phyloP scores from a whole-genome alignment of 2,113 vertebrate genomes.

The Nerophis ophidion region DNA sequence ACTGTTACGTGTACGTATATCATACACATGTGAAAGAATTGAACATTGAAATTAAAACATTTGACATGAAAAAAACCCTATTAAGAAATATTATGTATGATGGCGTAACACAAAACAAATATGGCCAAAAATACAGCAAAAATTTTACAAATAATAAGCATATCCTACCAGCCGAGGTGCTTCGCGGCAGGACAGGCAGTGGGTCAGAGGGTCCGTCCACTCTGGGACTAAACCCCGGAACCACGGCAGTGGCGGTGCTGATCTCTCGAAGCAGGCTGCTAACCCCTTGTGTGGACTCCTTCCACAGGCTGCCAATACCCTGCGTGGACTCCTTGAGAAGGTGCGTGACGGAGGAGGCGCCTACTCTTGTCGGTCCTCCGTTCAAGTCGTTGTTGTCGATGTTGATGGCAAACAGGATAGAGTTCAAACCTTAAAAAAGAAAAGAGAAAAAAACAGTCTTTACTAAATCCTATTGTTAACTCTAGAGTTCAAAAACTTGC shows the following conservation, averaged over 20 bases:
- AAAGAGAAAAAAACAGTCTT: not conserved
- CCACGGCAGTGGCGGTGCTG: slow-evolving; percentile 82
- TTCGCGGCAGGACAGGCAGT: slow-evolving; percentile 81
- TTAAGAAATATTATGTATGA: too few species aligned
- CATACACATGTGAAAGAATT: too few species aligned
- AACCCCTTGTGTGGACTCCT: slow-evolving; percentile 92
- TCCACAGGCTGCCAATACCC: slow-evolving; percentile 89
- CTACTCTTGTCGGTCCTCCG: slow-evolving; percentile 70
- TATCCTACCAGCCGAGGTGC: slow-evolving; percentile 70
- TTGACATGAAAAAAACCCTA: too few species aligned
- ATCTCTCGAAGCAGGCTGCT: slow-evolving; percentile 92
- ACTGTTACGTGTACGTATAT: too few species aligned
- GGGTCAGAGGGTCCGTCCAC: slow-evolving; percentile 81
- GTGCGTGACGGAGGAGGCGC: slow-evolving; percentile 76
- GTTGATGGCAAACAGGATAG: slow-evolving; percentile 97
- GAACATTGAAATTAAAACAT: too few species aligned
- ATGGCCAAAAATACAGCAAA: too few species aligned
- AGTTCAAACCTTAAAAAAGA: slow-evolving; percentile 83
- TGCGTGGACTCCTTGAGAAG: slow-evolving; percentile 95
- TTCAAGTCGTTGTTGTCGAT: slow-evolving; percentile 97
- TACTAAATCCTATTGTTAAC: not conserved
- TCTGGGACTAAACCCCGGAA: slow-evolving; percentile 83
- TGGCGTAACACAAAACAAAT: too few species aligned
- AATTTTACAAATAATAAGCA: not conserved
- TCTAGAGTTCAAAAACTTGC: not conserved